Base-by-base conservation (phyloP, 2,113 vertebrate genomes). In the Syngnathus typhle region DNA sequence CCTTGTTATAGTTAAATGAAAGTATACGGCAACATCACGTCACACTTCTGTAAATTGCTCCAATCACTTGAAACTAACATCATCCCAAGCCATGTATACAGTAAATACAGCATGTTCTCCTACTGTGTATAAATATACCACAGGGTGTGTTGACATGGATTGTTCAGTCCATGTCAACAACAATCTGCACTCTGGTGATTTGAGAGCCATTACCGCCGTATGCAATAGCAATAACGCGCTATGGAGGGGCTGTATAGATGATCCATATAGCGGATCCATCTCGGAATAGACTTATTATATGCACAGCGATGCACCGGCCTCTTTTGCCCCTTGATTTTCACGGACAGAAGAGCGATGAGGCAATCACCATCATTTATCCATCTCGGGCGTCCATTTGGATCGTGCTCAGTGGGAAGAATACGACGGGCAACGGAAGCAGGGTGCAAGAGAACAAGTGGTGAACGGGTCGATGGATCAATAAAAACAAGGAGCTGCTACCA, bases 271-370 rank as follows among this genome's bases (percentile, higher is more conserved):
- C 70, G 65, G 80, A 82, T 85, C 82, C 72, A 80, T 87, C 63
- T 69, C 65, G 74, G 54, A 81, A 79, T 76, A 67, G 75, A 65
- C 77, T 80, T 74, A 81, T 87, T 75, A 83, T 46, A 82, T 88
- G 83, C 82, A 71, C 73, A 44, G n/a, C 80, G 65, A 76, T 67
- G 76, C 69, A 60, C 71, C 38, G 47, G 60, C 46, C 68, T 74
- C 58, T 72, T 64, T 62, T 64, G 64, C 60, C 12, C 62, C 58
- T 75, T 27, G 9, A 69, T 78, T 75, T 75, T 68, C 69, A 69
- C 69, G 36, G 66, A 65, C 60, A 64, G 68, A 65, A 69, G 58
- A 79, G 70, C 16, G 32, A 69, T 64, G 71, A 76, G 56, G 61
- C 18, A 27, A 66, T 81, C 74, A 82, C 73, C 56, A 73, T 67